Evolutionary conservation across 1,140 invertebrate genomes (phyloP).

Genomic region (Papilio helenus): DNA sequence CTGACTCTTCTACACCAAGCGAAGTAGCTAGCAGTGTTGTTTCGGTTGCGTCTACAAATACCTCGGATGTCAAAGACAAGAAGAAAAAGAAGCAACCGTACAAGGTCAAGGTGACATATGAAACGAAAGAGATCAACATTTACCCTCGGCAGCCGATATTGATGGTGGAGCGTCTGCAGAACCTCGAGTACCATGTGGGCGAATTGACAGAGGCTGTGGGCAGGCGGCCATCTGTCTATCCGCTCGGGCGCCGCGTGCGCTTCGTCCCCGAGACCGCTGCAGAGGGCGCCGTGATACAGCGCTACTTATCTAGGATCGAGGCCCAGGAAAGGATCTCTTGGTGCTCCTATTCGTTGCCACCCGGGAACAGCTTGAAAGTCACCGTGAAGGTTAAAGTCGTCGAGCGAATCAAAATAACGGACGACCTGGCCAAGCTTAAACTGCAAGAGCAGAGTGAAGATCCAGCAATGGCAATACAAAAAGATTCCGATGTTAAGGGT

Average conservation of each 20-base stretch:
- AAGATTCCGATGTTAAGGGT: conserved; percentile 15
- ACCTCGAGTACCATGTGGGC: conserved; percentile 9
- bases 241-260: not conserved
- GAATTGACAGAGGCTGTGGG: not conserved
- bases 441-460: not conserved
- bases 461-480: not conserved
- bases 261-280: conserved; percentile 7
- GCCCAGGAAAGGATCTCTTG: not conserved
- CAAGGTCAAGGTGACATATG: conserved; percentile 13
- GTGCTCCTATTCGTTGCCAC: conserved; percentile 16
- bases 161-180: not conserved
- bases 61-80: not conserved
- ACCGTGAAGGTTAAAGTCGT: conserved; percentile 18
- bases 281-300: not conserved
- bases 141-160: conserved; percentile 11
- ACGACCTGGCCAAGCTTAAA: conserved; percentile 14
- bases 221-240: not conserved
- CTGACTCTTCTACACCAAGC: not conserved
- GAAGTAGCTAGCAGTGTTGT: not conserved
- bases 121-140: conserved; percentile 27
- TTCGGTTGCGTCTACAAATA: not conserved
- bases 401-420: conserved; percentile 11
- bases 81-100: not conserved
- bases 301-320: conserved; percentile 15
- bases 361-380: conserved; percentile 26